Conservation (phyloP, 2,797 vertebrate genomes). For the Natrix natrix region DNA sequence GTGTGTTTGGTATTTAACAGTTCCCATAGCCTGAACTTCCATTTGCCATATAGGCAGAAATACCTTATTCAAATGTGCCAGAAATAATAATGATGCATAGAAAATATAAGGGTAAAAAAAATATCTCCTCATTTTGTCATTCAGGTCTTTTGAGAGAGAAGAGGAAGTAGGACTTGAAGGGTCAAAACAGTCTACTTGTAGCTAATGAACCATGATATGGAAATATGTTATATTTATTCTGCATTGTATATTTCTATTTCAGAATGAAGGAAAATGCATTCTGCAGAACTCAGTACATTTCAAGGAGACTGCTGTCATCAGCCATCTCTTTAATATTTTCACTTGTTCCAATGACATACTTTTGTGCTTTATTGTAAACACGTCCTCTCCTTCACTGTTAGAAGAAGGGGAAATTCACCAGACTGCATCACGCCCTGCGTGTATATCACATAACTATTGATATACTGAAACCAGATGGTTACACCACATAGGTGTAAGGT, state of each 20-base stretch:
- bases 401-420: neutral
- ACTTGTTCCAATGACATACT: neutral
- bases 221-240: neutral
- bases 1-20: neutral
- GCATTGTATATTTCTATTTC: neutral
- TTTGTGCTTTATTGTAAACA: neutral
- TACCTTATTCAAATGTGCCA: neutral
- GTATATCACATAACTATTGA: neutral
- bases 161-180: neutral
- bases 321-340: constrained; percentile 2
- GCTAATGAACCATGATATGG: neutral
- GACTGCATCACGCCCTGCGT: neutral
- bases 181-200: neutral
- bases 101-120: neutral
- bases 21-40: neutral
- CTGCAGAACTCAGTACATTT: neutral
- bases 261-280: neutral
- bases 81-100: neutral
- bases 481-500: neutral
- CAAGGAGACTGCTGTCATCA: neutral
- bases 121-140: neutral
- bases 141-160: neutral
- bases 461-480: neutral
- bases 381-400: neutral
- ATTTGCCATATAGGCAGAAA: neutral